Base-by-base conservation (phyloP, 2,113 vertebrate species). In the Carollia perspicillata region DNA sequence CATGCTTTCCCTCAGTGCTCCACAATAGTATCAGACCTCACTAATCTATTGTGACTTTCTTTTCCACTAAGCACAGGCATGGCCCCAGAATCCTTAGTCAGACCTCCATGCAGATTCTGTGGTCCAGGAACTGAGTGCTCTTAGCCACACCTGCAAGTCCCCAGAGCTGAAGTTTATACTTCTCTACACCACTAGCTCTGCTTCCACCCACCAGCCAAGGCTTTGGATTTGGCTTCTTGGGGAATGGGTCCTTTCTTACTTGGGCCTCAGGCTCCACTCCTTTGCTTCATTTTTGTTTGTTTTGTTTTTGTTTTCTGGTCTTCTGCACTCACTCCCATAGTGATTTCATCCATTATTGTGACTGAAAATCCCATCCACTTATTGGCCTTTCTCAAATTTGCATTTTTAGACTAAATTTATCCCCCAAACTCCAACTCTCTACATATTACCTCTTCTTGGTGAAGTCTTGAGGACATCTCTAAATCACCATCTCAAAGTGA, bases 311-410 rank as follows among this genome's bases (percentile, higher is more conserved):
- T 68, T 18, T 18, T 17, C 28, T 80, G 13, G 22, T 69, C 35
- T 13, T 92, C 33, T 89, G 26, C 3, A 72, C 63, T 72, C 30
- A 84, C 18, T 74, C 4, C 26, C 3, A 17, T 55, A 35, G 16
- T 60, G 51, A 90, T 75, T 84, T 90, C 58, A 78, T 84, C 5
- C 8, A 47, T 55, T 68, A 35, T 84, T 26, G 40, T 74, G 89
- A 93, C 78, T 95, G 94, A 71, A 94, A 96, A 65, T 44, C 47
- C 37, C 12, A 47, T n/a, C 47, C 9, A 86, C 23, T 58, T 85
- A 28, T 16, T 55, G 51, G 10, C n/a, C 28, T 40, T 51, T 92
- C 51, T n/a, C 30, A 81, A 44, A 81, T 65, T 68, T 79, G 0
- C 47, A 86, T 22, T 84, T 90, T 84, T 84, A 91, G 49, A 68